These are phyloP conservation scores for Lepilemur septentrionalis DNA, from an alignment of 2,797 vertebrate genomes.

Conservation along the genomic window DNA sequence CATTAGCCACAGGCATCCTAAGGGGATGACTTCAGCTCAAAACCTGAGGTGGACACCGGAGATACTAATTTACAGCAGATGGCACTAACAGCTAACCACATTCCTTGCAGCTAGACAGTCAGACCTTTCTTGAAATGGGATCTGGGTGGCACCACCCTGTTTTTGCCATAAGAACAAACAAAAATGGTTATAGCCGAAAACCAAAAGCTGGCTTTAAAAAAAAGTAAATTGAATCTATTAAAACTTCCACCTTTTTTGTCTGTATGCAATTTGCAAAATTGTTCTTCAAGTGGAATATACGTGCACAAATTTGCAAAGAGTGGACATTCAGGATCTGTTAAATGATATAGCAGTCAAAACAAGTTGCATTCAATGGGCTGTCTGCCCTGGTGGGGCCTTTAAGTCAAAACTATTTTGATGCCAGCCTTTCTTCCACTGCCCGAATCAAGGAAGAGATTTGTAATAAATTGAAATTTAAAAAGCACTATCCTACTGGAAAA, in stretches of 20 bases:
- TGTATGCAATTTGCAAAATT: conserved; percentile 28
- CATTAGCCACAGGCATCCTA: background rate
- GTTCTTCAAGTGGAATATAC: background rate
- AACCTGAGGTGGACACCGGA: background rate
- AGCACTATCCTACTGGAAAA: background rate
- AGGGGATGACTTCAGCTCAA: background rate
- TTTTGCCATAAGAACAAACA: background rate
- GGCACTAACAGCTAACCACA: background rate
- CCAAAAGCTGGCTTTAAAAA: background rate
- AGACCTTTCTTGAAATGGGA: background rate
- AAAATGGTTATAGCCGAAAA: background rate
- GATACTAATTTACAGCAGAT: background rate
- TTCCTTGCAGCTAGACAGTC: background rate
- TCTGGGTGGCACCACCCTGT: background rate
- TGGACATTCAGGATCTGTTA: background rate
- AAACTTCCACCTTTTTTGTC: background rate
- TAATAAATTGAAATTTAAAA: conserved; percentile 17
- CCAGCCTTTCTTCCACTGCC: background rate
- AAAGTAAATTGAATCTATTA: background rate
- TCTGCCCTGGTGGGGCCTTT: background rate
- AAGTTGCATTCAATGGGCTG: conserved; percentile 11
- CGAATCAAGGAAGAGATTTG: background rate
- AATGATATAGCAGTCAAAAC: conserved; percentile 32
- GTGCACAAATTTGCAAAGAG: background rate
- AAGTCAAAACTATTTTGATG: conserved; percentile 34